phyloP scores from a whole-genome alignment of 2,888 invertebrate genomes.

The Euplexia lucipara region DNA sequence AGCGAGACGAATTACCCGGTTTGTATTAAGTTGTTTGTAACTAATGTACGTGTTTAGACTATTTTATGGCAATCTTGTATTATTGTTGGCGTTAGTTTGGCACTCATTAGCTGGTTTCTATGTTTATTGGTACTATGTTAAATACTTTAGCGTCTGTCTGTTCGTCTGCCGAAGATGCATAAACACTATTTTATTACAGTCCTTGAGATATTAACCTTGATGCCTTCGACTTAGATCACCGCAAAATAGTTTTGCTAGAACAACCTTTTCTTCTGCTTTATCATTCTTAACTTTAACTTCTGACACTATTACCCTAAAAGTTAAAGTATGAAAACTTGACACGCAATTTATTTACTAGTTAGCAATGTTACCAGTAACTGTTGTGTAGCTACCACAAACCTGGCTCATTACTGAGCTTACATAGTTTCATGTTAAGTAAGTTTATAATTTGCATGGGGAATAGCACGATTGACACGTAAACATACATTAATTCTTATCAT shows the following conservation, averaged over 20 bases:
- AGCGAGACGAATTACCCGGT: slow-evolving; percentile 66
- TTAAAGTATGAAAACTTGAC: slow-evolving; percentile 18
- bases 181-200: background rate
- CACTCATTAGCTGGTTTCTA: slow-evolving; percentile 44
- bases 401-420: slow-evolving; percentile 42
- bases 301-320: background rate
- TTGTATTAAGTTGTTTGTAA: slow-evolving; percentile 60
- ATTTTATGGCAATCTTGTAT: slow-evolving; percentile 55
- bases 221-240: background rate
- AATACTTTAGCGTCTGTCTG: slow-evolving; percentile 5
- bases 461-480: slow-evolving; percentile 46
- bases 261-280: slow-evolving; percentile 2
- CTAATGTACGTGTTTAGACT: slow-evolving; percentile 55
- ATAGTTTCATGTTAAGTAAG: slow-evolving; percentile 44
- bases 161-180: background rate
- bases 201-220: background rate
- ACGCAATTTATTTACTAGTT: slow-evolving; percentile 15
- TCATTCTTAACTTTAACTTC: background rate
- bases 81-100: slow-evolving; percentile 50
- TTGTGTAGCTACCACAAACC: slow-evolving; percentile 23
- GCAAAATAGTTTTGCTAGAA: background rate
- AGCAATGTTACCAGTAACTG: slow-evolving; percentile 12
- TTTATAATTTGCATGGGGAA: slow-evolving; percentile 56
- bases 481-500: slow-evolving; percentile 44
- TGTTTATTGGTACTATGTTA: slow-evolving; percentile 27